Evolutionary conservation across 2,888 invertebrate genomes (phyloP).

Genomic region (Loripinus fragilis): DNA sequence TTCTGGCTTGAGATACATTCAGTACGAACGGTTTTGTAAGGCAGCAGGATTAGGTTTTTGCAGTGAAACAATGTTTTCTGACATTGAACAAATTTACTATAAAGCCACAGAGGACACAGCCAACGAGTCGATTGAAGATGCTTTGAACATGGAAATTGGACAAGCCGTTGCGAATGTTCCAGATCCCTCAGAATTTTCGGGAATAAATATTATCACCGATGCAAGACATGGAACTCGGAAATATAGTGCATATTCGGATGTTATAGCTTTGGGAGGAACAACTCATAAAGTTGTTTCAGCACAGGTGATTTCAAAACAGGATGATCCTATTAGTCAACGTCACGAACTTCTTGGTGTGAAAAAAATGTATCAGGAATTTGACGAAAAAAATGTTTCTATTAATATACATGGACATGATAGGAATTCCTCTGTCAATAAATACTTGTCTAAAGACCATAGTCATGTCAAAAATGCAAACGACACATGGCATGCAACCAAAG

Average conservation of each 20-base stretch:
- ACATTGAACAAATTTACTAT: constrained; percentile 18
- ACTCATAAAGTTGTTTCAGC: constrained; percentile 36
- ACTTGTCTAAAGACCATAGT: background rate
- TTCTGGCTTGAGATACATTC: background rate
- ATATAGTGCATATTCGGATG: constrained; percentile 32
- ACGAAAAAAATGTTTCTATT: background rate
- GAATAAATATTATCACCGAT: constrained; percentile 25
- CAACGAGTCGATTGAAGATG: background rate
- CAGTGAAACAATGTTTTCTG: background rate
- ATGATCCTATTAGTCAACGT: constrained; percentile 28
- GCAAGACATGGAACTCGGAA: constrained; percentile 38
- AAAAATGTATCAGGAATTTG: constrained; percentile 19
- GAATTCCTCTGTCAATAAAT: constrained; percentile 11
- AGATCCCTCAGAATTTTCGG: background rate
- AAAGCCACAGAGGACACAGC: background rate
- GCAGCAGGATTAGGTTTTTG: background rate
- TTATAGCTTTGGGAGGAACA: constrained; percentile 24
- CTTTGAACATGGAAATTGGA: too few species aligned
- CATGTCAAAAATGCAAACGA: constrained; percentile 21
- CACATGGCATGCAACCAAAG: constrained; percentile 32
- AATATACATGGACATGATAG: constrained; percentile 27
- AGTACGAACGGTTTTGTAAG: background rate
- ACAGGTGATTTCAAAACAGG: constrained; percentile 14
- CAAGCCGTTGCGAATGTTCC: background rate
- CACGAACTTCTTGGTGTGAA: constrained; percentile 18